These are phyloP conservation scores for Spodoptera littoralis DNA, from an alignment of 2,888 invertebrate genomes.

Conservation along the genomic window DNA sequence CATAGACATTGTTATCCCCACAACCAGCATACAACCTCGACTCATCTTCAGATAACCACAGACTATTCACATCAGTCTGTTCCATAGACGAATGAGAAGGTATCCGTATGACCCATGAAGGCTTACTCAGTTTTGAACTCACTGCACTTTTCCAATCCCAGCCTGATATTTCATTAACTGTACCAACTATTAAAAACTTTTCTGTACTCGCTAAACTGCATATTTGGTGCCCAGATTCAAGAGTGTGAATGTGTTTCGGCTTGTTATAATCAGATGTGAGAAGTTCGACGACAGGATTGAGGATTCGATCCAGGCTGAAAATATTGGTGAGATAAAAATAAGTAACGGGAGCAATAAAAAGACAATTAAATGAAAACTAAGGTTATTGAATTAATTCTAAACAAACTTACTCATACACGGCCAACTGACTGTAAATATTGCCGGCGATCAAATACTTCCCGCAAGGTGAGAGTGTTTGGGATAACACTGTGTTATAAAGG, in stretches of 20 bases:
- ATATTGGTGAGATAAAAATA: no score
- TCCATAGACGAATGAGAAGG: conserved; percentile 90
- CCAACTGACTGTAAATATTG: conserved; percentile 95
- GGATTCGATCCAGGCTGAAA: conserved; percentile 89
- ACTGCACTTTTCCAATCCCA: conserved; percentile 93
- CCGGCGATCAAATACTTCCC: conserved; percentile 94
- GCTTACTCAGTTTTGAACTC: conserved; percentile 89
- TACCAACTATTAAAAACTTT: conserved; percentile 92
- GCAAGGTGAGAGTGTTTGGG: conserved; percentile 95
- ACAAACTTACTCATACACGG: conserved; percentile 93
- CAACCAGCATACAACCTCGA: conserved; percentile 93
- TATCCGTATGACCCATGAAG: conserved; percentile 91
- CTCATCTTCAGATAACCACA: conserved; percentile 90
- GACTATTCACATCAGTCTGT: conserved; percentile 93
- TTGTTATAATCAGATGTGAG: conserved; percentile 88
- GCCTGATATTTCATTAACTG: conserved; percentile 93
- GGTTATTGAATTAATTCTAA: background rate
- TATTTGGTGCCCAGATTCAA: conserved; percentile 90
- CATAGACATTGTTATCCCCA: conserved; percentile 94
- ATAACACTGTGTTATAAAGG: conserved; percentile 94
- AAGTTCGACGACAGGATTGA: conserved; percentile 89
- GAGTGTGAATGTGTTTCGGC: conserved; percentile 89
- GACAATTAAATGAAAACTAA: background rate
- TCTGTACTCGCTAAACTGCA: conserved; percentile 91
- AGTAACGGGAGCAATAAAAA: background rate